These are phyloP conservation scores for Odobenus rosmarus DNA, from an alignment of 2,113 vertebrate species.

Conservation along the genomic window DNA sequence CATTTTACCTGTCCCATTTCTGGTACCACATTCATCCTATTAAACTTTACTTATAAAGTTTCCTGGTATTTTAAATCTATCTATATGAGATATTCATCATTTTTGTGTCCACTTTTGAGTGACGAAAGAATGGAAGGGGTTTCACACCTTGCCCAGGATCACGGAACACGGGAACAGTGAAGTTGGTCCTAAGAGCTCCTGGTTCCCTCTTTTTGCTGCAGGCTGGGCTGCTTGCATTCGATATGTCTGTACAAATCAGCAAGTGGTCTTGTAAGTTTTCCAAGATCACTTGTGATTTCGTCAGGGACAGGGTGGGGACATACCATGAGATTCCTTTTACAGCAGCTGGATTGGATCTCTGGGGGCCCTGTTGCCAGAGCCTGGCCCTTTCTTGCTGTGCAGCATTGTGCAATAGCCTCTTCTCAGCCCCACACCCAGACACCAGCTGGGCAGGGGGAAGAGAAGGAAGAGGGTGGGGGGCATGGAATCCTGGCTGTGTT, in stretches of 20 bases:
- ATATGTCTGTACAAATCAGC: not conserved
- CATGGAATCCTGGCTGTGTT: constrained; percentile 19
- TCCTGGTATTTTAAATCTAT: constrained; percentile 30
- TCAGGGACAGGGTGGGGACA: constrained; percentile 49
- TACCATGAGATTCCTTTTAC: not conserved
- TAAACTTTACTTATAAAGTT: constrained; percentile 24
- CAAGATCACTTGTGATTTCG: constrained; percentile 56
- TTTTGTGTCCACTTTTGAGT: not conserved
- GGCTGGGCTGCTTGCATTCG: not conserved
- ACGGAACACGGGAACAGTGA: rapidly evolving
- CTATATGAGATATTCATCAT: not conserved
- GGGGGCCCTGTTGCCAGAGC: not conserved
- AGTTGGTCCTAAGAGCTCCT: not conserved
- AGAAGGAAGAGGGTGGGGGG: not conserved
- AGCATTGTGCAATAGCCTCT: constrained; percentile 44
- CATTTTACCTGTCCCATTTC: not conserved
- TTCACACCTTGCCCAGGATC: no score
- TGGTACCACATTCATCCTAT: not conserved
- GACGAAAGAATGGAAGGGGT: not conserved
- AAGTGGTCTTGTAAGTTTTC: constrained; percentile 39
- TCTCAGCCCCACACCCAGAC: constrained; percentile 29
- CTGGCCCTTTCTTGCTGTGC: constrained; percentile 11
- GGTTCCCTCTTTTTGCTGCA: not conserved
- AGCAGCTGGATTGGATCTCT: constrained; percentile 65
- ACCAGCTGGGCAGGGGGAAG: constrained; percentile 45